Percentiles rank a stretch among this genome's conserved stretches.
Conservation (phyloP, 2,888 invertebrate species). For the Tricholauxania praeusta region DNA sequence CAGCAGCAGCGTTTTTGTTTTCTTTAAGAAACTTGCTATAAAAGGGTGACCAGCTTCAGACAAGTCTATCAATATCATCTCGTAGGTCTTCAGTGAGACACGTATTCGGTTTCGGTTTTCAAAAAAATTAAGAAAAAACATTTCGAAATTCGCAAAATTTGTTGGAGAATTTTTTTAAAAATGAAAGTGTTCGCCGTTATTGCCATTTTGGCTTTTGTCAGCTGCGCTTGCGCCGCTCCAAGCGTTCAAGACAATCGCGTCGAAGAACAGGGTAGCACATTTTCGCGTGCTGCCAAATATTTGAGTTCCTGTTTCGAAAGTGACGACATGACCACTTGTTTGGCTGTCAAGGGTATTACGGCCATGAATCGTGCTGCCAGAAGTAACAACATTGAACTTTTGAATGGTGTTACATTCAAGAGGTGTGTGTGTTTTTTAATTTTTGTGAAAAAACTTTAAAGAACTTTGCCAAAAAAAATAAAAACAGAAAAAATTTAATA, state of each 20-base stretch:
- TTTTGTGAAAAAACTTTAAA: conserved; percentile 8
- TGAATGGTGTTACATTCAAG: conserved; percentile 73
- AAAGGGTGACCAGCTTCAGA: conserved; percentile 63
- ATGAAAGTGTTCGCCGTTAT: conserved; percentile 65
- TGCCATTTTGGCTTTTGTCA: conserved; percentile 57
- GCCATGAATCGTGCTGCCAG: conserved; percentile 72
- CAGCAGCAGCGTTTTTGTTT: conserved; percentile 35
- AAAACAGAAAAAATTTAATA: not conserved
- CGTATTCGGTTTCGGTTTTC: conserved; percentile 41
- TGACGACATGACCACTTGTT: conserved; percentile 71
- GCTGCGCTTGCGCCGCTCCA: conserved; percentile 61
- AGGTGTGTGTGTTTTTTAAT: conserved; percentile 64
- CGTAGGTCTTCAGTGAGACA: conserved; percentile 63
- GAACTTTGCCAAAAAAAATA: conserved; percentile 4
- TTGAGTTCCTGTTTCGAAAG: conserved; percentile 67
- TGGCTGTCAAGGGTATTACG: conserved; percentile 72
- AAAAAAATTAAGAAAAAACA: conserved; percentile 14
- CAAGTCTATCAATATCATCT: conserved; percentile 66
- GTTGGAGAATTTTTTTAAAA: conserved; percentile 46
- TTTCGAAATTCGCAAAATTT: conserved; percentile 25
- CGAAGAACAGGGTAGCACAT: conserved; percentile 68
- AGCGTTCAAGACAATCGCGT: conserved; percentile 66
- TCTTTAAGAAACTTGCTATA: conserved; percentile 60
- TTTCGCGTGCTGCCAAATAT: conserved; percentile 65
- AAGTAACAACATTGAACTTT: conserved; percentile 71